These are phyloP conservation scores for Anthoscopus minutus DNA, from an alignment of 2,113 vertebrate genomes.

Conservation along the genomic window DNA sequence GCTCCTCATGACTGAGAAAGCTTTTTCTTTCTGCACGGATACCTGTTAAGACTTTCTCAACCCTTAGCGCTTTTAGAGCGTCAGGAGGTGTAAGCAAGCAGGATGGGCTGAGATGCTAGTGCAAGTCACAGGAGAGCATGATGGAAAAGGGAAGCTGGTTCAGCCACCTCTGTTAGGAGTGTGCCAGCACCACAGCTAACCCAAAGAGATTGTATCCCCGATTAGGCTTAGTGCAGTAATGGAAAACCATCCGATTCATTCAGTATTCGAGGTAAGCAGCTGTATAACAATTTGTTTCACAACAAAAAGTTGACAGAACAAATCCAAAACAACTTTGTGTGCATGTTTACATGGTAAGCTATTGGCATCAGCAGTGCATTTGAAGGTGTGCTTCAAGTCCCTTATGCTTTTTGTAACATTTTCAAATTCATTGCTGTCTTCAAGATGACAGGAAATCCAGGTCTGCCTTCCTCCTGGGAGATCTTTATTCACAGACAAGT, in stretches of 20 bases:
- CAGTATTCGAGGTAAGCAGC: slow-evolving; percentile 72
- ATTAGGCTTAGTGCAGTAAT: slow-evolving; percentile 14
- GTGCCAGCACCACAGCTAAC: neutral
- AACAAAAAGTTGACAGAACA: slow-evolving; percentile 82
- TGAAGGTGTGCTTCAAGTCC: slow-evolving; percentile 79
- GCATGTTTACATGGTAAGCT: slow-evolving; percentile 78
- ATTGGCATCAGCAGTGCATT: slow-evolving; percentile 74
- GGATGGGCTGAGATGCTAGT: neutral
- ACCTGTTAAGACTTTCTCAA: neutral
- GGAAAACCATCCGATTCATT: slow-evolving; percentile 61
- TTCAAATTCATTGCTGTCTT: slow-evolving; percentile 84
- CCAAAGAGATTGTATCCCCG: neutral
- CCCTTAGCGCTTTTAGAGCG: neutral
- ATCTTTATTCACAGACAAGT: slow-evolving; percentile 85
- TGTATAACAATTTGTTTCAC: slow-evolving; percentile 82
- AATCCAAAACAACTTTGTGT: slow-evolving; percentile 81
- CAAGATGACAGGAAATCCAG: slow-evolving; percentile 82
- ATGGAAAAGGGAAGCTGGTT: neutral
- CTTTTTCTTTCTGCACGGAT: slow-evolving; percentile 32
- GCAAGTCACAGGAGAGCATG: neutral
- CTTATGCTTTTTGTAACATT: slow-evolving; percentile 88
- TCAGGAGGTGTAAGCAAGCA: neutral
- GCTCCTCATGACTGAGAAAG: neutral
- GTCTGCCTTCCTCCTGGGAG: slow-evolving; percentile 78
- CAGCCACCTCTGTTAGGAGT: neutral